Base-by-base conservation (phyloP, 2,113 vertebrate genomes). In the Ammodytes marinus region DNA sequence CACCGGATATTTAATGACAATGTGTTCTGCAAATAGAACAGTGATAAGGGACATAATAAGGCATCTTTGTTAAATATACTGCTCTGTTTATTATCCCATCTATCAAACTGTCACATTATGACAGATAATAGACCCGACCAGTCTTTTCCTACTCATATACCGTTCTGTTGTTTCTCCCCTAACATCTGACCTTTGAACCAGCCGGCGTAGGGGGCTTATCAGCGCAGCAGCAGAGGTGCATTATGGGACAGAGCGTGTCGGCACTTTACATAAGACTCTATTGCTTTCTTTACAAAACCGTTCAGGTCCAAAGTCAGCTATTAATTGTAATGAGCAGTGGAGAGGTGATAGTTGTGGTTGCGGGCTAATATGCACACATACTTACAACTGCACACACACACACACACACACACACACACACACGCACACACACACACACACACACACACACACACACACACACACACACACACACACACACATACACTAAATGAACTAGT, bases 181-280 rank as follows among this genome's bases (percentile, higher is more conserved):
- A 6, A 79, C 61, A 3, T 72, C 50, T 77, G 81, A 88, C 83
- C 88, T 86, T 90, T 83, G 85, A 89, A 88, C 86, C 46, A 5
- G 37, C 17, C 47, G 4, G 27, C 19, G 37, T 19, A 27, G 27
- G 39, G 72, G 52, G 43, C 63, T 90, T 91, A 93, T 94, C 91
- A 86, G 78, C 0, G 5, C 55, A 58, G n/a, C 39, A 15, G 66
- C 60, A 75, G 46, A 74, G 67, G 14, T 69, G 79, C 76, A 74
- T 84, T 45, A 14, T 86, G 89, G 84, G 86, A 64, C 11, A 35
- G n/a, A 46, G 35, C n/a, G 27, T 52, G 58, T 61, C 17, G 3
- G 35, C 67, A 70, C 55, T 73, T 84, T 77, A 64, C 27, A 39
- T 49, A 43, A 70, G 39, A 61, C 35, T 55, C 14, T 46, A 14